Percentiles rank a stretch among this genome's conserved stretches.
Conservation (phyloP, 2,888 invertebrate genomes). For the Deilephila elpenor region DNA sequence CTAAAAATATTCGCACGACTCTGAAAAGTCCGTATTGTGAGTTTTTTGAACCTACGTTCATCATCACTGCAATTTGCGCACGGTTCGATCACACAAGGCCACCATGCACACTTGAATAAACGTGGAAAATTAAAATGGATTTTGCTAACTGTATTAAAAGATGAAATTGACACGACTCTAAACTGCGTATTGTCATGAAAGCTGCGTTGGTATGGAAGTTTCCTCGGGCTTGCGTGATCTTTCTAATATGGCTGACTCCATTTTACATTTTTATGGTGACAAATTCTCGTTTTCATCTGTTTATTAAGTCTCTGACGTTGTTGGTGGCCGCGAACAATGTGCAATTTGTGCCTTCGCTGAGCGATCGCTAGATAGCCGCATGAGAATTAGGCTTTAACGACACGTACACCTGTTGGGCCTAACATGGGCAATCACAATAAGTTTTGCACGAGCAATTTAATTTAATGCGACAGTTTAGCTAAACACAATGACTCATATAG, state of each 20-base stretch:
- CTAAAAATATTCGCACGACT: too few species aligned
- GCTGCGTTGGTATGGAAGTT: not conserved
- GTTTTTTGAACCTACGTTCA: too few species aligned
- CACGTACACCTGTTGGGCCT: not conserved
- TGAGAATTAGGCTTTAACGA: not conserved
- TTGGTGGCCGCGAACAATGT: slow-evolving; percentile 19
- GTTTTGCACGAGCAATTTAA: not conserved
- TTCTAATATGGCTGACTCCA: not conserved
- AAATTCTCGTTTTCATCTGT: not conserved
- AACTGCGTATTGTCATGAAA: slow-evolving; percentile 12
- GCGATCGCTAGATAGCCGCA: slow-evolving; percentile 1
- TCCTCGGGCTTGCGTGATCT: not conserved
- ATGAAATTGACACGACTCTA: not conserved
- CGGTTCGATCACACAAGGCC: too few species aligned
- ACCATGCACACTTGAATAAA: too few species aligned
- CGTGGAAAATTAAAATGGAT: not conserved
- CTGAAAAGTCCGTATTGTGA: too few species aligned
- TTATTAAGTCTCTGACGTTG: slow-evolving; percentile 4
- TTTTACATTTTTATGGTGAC: slow-evolving; percentile 36
- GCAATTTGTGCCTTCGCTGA: slow-evolving; percentile 7
- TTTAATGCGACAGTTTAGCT: not conserved
- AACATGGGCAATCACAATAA: not conserved
- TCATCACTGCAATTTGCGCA: too few species aligned
- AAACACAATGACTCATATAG: too few species aligned
- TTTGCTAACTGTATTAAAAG: not conserved